A percentile compares a stretch with the other conserved stretches of the same genome.
These are phyloP conservation scores for Drosophila leontia DNA, from an alignment of 1,140 invertebrate genomes.

Conservation along the genomic window DNA sequence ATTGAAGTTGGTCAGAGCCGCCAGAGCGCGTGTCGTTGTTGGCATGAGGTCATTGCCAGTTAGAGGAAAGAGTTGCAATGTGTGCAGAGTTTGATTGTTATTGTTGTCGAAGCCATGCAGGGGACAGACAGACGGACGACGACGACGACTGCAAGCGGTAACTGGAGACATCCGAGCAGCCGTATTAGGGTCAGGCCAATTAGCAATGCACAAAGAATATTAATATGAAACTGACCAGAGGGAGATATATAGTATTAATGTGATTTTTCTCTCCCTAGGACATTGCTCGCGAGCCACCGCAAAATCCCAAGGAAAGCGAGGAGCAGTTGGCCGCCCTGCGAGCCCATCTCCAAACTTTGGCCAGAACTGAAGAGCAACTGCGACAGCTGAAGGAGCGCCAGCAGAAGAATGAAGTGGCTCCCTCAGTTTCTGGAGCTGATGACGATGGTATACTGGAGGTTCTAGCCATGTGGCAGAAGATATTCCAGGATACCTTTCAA, in stretches of 20 bases:
- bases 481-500: constrained; percentile 94
- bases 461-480: constrained; percentile 93
- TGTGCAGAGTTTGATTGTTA: constrained; percentile 8
- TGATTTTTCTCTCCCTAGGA: constrained; percentile 50
- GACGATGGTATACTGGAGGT: constrained; percentile 90
- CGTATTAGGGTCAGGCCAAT: constrained; percentile 69
- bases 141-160: constrained; percentile 24
- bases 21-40: constrained; percentile 44
- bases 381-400: constrained; percentile 88
- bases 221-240: not conserved
- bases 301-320: constrained; percentile 73
- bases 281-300: constrained; percentile 60
- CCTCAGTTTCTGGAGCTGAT: constrained; percentile 54
- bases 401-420: constrained; percentile 67
- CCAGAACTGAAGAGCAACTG: constrained; percentile 91
- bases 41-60: constrained; percentile 83
- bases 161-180: constrained; percentile 41
- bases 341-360: constrained; percentile 76
- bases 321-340: constrained; percentile 74
- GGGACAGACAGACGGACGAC: constrained; percentile 43
- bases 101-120: constrained; percentile 67
- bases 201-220: constrained; percentile 47
- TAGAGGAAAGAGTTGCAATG: constrained; percentile 69
- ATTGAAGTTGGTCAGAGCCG: constrained; percentile 50
- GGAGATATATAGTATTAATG: constrained; percentile 1